A percentile compares a stretch with the other conserved stretches of the same genome.
phyloP scores from a whole-genome alignment of 1,140 invertebrate genomes.

The Zaprionus tsacasi region DNA sequence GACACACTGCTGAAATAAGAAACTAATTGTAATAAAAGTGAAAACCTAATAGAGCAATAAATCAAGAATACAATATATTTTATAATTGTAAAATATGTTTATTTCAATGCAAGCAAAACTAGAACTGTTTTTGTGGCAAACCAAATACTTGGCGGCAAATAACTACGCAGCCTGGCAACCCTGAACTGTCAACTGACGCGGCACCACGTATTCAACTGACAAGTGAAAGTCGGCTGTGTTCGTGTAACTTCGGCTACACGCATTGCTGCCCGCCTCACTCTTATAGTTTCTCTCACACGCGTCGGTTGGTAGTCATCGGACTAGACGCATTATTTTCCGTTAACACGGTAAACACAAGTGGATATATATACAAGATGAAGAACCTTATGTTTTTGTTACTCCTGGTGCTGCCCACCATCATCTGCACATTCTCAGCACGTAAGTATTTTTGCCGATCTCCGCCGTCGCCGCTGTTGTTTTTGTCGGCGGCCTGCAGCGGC shows the following conservation, averaged over 20 bases:
- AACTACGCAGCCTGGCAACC: slow-evolving; percentile 29
- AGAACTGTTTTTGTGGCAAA: neutral
- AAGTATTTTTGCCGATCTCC: slow-evolving; percentile 76
- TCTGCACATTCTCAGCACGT: slow-evolving; percentile 86
- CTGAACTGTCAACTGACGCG: slow-evolving; percentile 60
- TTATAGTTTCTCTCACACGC: slow-evolving; percentile 52
- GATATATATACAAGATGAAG: slow-evolving; percentile 85
- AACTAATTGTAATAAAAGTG: neutral
- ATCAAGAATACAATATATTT: neutral
- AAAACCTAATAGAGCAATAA: neutral
- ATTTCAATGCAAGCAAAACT: neutral
- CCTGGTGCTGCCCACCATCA: slow-evolving; percentile 86
- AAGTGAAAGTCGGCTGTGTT: slow-evolving; percentile 69
- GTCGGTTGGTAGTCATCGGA: slow-evolving; percentile 41
- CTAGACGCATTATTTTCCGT: slow-evolving; percentile 40
- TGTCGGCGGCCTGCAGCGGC: too few species aligned
- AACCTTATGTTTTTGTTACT: slow-evolving; percentile 86
- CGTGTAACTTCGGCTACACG: slow-evolving; percentile 60
- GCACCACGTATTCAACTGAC: slow-evolving; percentile 80
- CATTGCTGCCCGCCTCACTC: slow-evolving; percentile 57
- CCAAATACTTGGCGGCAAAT: neutral
- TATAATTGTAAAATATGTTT: neutral
- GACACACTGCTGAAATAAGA: neutral
- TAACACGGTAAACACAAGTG: slow-evolving; percentile 14
- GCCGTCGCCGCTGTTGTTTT: slow-evolving; percentile 11